These are phyloP conservation scores for Dolichotis patagonum DNA, from an alignment of 2,113 vertebrate genomes.

Conservation along the genomic window DNA sequence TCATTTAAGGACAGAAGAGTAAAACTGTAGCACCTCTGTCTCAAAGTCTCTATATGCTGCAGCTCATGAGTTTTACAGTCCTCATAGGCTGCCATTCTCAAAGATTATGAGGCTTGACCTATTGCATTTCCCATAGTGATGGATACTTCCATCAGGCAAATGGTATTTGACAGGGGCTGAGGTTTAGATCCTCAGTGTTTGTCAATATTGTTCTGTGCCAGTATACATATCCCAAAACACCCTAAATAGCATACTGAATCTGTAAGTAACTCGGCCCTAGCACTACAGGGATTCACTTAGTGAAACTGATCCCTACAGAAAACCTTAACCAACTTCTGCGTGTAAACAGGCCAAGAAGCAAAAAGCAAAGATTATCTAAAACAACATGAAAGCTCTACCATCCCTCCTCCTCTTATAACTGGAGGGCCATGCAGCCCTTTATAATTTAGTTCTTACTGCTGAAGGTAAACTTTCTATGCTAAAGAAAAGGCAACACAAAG, in stretches of 20 bases:
- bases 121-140: conserved; percentile 42
- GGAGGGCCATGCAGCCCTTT: neutral
- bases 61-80: conserved; percentile 61
- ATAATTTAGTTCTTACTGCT: conserved; percentile 14
- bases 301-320: conserved; percentile 23
- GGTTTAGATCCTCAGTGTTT: conserved; percentile 34
- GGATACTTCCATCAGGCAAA: conserved; percentile 58
- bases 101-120: conserved; percentile 58
- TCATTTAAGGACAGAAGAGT: conserved; percentile 58
- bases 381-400: neutral
- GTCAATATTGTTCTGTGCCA: conserved; percentile 6
- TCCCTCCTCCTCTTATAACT: neutral
- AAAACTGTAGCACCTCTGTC: conserved; percentile 15
- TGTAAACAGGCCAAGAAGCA: conserved; percentile 36
- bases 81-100: conserved; percentile 52
- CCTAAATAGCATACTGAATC: neutral
- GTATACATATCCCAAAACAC: neutral
- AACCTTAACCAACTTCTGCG: neutral
- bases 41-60: neutral
- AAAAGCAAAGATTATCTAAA: conserved; percentile 39
- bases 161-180: conserved; percentile 27
- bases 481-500: neutral
- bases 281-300: neutral
- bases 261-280: conserved; percentile 48
- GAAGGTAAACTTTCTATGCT: conserved; percentile 1